Percentiles rank a stretch among this genome's conserved stretches.
Conservation (phyloP, 2,888 invertebrate species). For the Lamproptera curius region DNA sequence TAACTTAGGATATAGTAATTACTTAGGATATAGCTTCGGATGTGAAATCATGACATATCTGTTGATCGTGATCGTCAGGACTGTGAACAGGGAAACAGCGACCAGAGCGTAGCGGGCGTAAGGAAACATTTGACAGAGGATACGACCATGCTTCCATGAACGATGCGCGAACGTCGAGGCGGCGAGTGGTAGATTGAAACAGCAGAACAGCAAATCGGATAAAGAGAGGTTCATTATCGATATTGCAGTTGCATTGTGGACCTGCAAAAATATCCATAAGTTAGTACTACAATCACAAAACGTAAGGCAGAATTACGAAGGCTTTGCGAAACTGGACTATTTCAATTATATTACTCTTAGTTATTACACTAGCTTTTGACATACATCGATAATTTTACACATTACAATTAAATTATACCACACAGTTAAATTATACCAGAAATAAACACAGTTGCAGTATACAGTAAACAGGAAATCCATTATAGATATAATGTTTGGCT, state of each 20-base stretch:
- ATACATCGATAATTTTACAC: too few species aligned
- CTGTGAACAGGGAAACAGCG: conserved; percentile 88
- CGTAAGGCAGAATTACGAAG: too few species aligned
- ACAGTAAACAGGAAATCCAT: too few species aligned
- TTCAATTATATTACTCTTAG: too few species aligned
- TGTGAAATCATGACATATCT: conserved; percentile 91
- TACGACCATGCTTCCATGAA: conserved; percentile 83
- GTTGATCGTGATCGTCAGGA: conserved; percentile 89
- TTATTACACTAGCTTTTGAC: too few species aligned
- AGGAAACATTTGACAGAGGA: conserved; percentile 86
- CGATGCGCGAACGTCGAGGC: conserved; percentile 85
- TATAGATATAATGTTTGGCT: too few species aligned
- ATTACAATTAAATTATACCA: too few species aligned
- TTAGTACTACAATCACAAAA: too few species aligned
- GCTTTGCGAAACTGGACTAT: too few species aligned
- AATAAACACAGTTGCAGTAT: too few species aligned
- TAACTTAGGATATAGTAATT: too few species aligned
- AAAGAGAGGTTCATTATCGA: conserved; percentile 90
- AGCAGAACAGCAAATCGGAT: conserved; percentile 88
- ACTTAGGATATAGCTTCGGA: conserved; percentile 87
- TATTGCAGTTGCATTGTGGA: conserved; percentile 88
- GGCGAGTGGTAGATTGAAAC: conserved; percentile 88
- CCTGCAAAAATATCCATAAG: conserved; percentile 68
- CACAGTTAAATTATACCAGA: too few species aligned
- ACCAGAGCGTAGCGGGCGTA: conserved; percentile 85